Conservation (phyloP, 1,140 invertebrate species). For the Drosophila sechellia region DNA sequence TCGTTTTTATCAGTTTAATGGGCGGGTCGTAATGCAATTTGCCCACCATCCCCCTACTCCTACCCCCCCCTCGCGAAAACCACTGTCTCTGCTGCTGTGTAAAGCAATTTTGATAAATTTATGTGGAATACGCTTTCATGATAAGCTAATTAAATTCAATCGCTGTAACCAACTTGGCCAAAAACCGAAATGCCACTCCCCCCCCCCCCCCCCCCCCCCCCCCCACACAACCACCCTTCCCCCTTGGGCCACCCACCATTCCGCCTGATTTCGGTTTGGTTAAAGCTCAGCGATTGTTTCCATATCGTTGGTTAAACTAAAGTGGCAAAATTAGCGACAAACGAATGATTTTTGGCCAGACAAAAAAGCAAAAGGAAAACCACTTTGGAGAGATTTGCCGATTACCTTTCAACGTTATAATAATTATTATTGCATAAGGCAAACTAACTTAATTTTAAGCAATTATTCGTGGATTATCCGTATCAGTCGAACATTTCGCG, state of each 20-base stretch:
- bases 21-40: slow-evolving; percentile 79
- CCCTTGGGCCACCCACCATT: no score
- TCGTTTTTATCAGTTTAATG: slow-evolving; percentile 82
- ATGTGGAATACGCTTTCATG: slow-evolving; percentile 82
- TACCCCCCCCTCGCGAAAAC: slow-evolving; percentile 2
- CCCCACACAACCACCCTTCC: background rate
- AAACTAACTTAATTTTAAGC: no score
- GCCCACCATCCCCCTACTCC: slow-evolving; percentile 2
- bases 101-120: slow-evolving; percentile 83
- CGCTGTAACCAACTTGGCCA: slow-evolving; percentile 76
- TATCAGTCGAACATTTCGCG: no score
- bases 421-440: no score
- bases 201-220: background rate
- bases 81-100: slow-evolving; percentile 59
- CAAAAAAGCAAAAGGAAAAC: background rate
- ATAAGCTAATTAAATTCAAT: slow-evolving; percentile 83
- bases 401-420: no score
- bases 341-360: slow-evolving; percentile 20
- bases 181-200: slow-evolving; percentile 62
- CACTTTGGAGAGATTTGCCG: no score
- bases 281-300: slow-evolving; percentile 69
- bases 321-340: slow-evolving; percentile 52
- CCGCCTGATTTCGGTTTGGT: slow-evolving; percentile 13
- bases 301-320: slow-evolving; percentile 63
- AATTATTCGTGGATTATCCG: no score